Evolutionary conservation across 2,113 vertebrate genomes (phyloP).

Genomic region (Geococcyx californianus): DNA sequence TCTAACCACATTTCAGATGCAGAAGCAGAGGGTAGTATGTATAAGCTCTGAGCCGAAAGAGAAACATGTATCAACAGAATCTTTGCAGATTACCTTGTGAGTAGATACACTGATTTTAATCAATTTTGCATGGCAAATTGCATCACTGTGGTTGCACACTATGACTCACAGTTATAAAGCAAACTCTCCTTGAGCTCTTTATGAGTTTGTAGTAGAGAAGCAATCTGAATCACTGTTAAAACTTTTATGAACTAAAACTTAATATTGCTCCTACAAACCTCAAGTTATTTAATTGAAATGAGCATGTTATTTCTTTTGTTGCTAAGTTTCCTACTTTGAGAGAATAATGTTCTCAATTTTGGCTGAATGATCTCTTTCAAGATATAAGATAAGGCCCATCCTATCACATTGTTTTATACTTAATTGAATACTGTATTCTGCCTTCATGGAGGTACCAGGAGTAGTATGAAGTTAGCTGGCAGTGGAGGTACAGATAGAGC

Average conservation of each 20-base stretch:
- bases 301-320: not conserved
- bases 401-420: not conserved
- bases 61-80: not conserved
- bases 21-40: not conserved
- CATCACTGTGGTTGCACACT: not conserved
- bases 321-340: not conserved
- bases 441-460: not conserved
- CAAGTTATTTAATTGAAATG: not conserved
- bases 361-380: not conserved
- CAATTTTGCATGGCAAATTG: not conserved
- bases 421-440: not conserved
- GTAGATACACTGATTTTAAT: conserved; percentile 9
- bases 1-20: not conserved
- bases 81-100: not conserved
- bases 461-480: not conserved
- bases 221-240: not conserved
- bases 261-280: not conserved
- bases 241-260: conserved; percentile 12
- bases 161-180: not conserved
- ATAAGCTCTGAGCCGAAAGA: not conserved
- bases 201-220: not conserved
- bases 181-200: not conserved
- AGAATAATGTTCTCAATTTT: conserved; percentile 14
- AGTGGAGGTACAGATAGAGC: not conserved
- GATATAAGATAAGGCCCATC: not conserved